Conservation (phyloP, 2,797 vertebrate genomes). For the Mareca penelope region DNA sequence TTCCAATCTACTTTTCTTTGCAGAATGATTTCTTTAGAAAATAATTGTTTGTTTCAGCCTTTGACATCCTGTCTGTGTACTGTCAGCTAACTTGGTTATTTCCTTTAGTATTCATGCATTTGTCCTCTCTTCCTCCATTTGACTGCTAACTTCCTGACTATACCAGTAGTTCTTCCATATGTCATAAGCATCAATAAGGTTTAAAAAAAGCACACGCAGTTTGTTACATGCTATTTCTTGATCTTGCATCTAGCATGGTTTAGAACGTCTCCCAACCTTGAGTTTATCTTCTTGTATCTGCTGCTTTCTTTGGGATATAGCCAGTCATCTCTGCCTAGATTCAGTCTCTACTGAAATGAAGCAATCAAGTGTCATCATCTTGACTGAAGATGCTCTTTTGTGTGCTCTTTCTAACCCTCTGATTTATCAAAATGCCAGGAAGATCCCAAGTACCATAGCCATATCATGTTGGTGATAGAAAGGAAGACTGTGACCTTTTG, state of each 20-base stretch:
- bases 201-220: neutral
- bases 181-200: neutral
- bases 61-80: neutral
- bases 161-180: neutral
- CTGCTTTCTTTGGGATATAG: neutral
- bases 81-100: neutral
- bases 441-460: neutral
- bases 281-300: neutral
- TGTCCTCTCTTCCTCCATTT: conserved; percentile 12
- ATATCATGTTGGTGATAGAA: neutral
- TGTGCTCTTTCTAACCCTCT: neutral
- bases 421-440: neutral
- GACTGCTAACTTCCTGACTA: neutral
- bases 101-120: neutral
- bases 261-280: neutral
- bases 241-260: neutral
- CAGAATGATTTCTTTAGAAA: neutral
- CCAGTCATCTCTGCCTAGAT: neutral
- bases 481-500: neutral
- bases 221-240: neutral
- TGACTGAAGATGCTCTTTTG: neutral
- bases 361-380: neutral
- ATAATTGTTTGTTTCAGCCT: neutral
- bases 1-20: neutral
- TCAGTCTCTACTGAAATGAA: neutral